These are phyloP conservation scores for Etheostoma nigrum DNA, from an alignment of 2,797 vertebrate species.

Conservation along the genomic window DNA sequence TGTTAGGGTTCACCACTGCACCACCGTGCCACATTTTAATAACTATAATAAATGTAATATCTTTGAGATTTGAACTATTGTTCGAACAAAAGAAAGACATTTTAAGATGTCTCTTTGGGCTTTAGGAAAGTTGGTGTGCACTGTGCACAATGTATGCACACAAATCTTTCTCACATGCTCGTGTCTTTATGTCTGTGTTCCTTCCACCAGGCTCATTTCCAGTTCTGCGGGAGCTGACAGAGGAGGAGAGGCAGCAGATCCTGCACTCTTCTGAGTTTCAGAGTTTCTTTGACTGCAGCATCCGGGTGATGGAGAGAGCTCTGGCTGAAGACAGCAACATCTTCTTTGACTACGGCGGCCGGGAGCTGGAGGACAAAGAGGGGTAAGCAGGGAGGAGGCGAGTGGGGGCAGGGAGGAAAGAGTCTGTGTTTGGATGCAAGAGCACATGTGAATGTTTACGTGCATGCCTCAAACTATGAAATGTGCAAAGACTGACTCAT, in stretches of 20 bases:
- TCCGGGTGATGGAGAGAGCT: conserved; percentile 95
- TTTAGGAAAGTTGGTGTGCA: neutral
- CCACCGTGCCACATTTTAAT: no score
- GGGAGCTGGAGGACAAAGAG: conserved; percentile 94
- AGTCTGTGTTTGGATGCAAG: conserved; percentile 34
- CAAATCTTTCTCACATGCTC: neutral
- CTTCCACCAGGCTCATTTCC: conserved; percentile 58
- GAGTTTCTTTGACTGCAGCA: conserved; percentile 96
- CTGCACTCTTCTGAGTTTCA: conserved; percentile 97
- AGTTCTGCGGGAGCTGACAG: conserved; percentile 90
- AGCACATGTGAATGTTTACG: conserved; percentile 57
- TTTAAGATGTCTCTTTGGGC: neutral
- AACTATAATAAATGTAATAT: conserved; percentile 4
- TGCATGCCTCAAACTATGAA: conserved; percentile 40
- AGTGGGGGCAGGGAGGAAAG: conserved; percentile 6
- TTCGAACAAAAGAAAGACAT: neutral
- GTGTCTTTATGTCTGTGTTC: neutral
- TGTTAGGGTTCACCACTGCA: no score
- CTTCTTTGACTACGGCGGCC: conserved; percentile 96
- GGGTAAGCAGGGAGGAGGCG: conserved; percentile 82
- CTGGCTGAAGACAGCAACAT: conserved; percentile 94
- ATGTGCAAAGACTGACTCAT: conserved; percentile 66
- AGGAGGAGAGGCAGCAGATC: conserved; percentile 97
- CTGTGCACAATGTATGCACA: neutral
- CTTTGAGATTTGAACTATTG: neutral